A percentile compares a stretch with the other conserved stretches of the same genome.
Conservation (phyloP, 2,113 vertebrate genomes). For the Ibidorhyncha struthersii region DNA sequence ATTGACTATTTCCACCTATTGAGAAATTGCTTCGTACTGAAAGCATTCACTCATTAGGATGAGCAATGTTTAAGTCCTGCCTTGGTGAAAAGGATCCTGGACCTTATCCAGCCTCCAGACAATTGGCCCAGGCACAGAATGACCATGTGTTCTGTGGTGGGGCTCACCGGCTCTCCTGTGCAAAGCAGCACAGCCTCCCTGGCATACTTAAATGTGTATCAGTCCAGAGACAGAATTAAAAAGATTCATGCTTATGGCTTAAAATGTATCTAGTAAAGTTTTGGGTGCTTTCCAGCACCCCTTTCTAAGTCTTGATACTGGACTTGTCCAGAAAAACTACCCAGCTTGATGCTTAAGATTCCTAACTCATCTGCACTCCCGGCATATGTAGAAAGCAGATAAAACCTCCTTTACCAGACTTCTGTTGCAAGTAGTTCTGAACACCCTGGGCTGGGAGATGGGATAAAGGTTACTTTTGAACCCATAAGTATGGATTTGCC, state of each 20-base stretch:
- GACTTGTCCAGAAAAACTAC: neutral
- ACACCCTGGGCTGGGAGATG: neutral
- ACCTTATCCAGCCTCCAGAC: neutral
- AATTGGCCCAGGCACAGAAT: neutral
- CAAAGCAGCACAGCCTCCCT: neutral
- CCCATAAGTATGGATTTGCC: neutral
- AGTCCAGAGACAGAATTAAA: neutral
- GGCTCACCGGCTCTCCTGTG: neutral
- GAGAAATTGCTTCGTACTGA: neutral
- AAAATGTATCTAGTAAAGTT: neutral
- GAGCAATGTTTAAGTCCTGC: neutral
- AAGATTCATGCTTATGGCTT: neutral
- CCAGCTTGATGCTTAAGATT: neutral
- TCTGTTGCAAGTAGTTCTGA: neutral
- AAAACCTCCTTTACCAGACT: neutral
- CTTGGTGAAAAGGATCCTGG: neutral
- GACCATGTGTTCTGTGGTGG: rapidly evolving
- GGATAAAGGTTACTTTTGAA: neutral
- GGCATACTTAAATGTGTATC: neutral
- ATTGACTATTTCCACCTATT: neutral
- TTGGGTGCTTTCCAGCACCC: neutral
- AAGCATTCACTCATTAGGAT: neutral
- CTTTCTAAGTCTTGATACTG: neutral
- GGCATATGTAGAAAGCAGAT: neutral
- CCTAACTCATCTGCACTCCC: neutral